Conservation (phyloP, 2,113 vertebrate species). For the Suncus etruscus region DNA sequence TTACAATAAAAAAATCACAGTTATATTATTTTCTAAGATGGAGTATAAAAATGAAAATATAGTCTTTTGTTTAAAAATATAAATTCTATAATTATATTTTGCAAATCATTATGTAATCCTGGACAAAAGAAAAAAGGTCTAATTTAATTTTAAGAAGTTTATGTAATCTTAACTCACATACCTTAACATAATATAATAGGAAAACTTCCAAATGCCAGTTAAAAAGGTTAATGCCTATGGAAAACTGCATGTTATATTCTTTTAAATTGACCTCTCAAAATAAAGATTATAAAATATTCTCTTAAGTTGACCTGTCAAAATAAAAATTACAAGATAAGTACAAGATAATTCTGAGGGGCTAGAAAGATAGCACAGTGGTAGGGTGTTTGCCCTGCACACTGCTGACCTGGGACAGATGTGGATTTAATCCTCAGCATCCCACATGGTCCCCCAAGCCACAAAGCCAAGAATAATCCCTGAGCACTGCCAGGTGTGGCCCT, state of each 20-base stretch:
- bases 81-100: background rate
- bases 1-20: background rate
- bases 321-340: too few relatives aligned
- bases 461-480: too few relatives aligned
- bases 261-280: background rate
- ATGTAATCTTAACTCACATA: too few relatives aligned
- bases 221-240: background rate
- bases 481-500: too few relatives aligned
- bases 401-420: too few relatives aligned
- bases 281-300: background rate
- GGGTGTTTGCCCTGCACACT: too few relatives aligned
- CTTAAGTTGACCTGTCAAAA: too few relatives aligned
- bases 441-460: too few relatives aligned
- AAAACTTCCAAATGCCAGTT: background rate
- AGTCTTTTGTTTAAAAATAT: background rate
- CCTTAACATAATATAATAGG: background rate
- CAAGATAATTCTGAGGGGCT: too few relatives aligned
- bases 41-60: background rate
- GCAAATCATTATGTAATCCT: background rate
- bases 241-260: background rate
- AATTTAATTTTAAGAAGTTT: too few relatives aligned
- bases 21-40: background rate
- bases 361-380: too few relatives aligned
- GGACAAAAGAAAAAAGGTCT: background rate
- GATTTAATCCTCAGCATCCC: too few relatives aligned